Percentiles rank a stretch among this genome's conserved stretches.
Conservation (phyloP, 2,888 invertebrate species). For the Trissoscelio sp. region DNA sequence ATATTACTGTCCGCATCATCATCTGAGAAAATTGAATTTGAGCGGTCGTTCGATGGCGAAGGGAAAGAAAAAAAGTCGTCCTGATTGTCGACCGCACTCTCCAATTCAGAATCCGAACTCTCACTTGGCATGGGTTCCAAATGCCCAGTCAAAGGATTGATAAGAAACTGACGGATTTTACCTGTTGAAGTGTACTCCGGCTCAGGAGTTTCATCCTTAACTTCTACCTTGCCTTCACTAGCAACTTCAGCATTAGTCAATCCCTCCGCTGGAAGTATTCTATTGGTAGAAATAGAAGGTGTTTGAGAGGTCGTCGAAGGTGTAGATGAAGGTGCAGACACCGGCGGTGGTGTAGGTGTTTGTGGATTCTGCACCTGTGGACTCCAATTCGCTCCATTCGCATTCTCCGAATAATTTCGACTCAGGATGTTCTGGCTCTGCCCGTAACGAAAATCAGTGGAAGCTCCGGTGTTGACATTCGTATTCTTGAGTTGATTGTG, state of each 20-base stretch:
- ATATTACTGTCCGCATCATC: constrained; percentile 86
- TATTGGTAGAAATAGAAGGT: constrained; percentile 62
- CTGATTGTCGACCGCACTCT: constrained; percentile 81
- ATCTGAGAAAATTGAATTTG: constrained; percentile 85
- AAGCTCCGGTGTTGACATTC: constrained; percentile 80
- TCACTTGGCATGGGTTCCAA: constrained; percentile 91
- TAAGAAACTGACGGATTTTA: constrained; percentile 91
- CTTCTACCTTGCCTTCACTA: constrained; percentile 65
- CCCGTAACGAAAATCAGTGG: constrained; percentile 82
- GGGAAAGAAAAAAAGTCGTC: constrained; percentile 84
- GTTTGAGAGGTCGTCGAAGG: constrained; percentile 29
- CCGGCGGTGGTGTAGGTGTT: constrained; percentile 17
- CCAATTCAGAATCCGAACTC: constrained; percentile 86
- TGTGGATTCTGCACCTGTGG: constrained; percentile 77
- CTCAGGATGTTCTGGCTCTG: constrained; percentile 82
- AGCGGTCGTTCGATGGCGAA: constrained; percentile 84
- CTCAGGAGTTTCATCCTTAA: constrained; percentile 83
- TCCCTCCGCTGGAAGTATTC: background rate
- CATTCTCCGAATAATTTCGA: constrained; percentile 76
- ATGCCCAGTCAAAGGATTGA: constrained; percentile 95
- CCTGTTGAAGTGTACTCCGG: constrained; percentile 86
- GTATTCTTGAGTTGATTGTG: constrained; percentile 81
- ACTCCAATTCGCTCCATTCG: constrained; percentile 79
- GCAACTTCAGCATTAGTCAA: constrained; percentile 5
- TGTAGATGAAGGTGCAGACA: constrained; percentile 60